Base-by-base conservation (phyloP, 2,888 invertebrate species). In the Xanthia icteritia region DNA sequence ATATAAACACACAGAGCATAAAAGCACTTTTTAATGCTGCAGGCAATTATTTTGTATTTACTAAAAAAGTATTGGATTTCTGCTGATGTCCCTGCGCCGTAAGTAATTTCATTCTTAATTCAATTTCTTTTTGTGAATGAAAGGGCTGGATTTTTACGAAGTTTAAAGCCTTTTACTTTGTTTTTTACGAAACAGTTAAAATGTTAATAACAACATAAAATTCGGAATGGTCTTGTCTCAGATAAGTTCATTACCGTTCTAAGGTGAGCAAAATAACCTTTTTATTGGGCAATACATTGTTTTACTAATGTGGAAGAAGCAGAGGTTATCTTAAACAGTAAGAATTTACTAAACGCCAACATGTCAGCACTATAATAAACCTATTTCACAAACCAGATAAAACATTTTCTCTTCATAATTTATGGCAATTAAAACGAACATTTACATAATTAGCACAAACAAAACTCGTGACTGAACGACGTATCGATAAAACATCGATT, bases 401-500 rank as follows among this genome's bases (percentile, higher is more conserved):
- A 85, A 85, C 63, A 72, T 87, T 83, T 82, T 77, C 77, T 78
- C 66, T 74, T 81, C 48, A 87, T 79, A 85, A 76, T 87, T 73
- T 84, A 82, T 85, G 61, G 80, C 87, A 87, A 87, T 87, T 89
- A 87, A 89, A 89, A 87, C 67, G 31, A 64, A 70, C 76, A 77
- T 87, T 87, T 87, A 79, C 89, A 89, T 87, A 87, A 85, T 87
- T 89, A 81, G 76, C 88, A 88, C 66, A 77, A 84, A 84, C 73
- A 78, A 72, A 88, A 83, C 68, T 86, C 88, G 79, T 80, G 86
- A 87, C 80, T 75, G 61, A 70, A 78, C 80, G 82, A 79, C 70
- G 73, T 66, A 80, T 81, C 87, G 88, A 86, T 89, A 89, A 84
- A 88, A 83, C 87, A 88, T 86, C 73, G 83, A 81, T 83, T 85